Evolutionary conservation across 2,797 vertebrate species (phyloP).

Genomic region (Channa striata): DNA sequence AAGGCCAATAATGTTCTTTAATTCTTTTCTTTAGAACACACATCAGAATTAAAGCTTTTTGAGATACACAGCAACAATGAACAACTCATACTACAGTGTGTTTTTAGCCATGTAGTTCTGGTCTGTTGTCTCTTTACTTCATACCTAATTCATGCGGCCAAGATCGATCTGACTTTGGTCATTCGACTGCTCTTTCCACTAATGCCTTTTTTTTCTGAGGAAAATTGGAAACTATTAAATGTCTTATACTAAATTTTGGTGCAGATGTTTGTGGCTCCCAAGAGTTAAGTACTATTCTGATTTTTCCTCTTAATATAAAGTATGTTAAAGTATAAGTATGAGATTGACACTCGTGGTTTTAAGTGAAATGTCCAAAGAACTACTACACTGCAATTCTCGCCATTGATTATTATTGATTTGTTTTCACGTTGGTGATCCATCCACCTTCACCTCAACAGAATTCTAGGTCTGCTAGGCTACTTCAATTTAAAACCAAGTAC

Average conservation of each 20-base stretch:
- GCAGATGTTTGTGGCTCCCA: not conserved
- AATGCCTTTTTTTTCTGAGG: too few species aligned
- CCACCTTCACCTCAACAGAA: not conserved
- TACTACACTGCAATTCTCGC: not conserved
- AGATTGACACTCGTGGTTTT: not conserved
- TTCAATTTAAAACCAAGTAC: not conserved
- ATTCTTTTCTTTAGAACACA: slow-evolving; percentile 32
- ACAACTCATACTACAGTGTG: not conserved
- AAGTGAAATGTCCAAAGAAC: not conserved
- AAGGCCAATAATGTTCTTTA: slow-evolving; percentile 34
- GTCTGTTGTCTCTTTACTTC: too few species aligned
- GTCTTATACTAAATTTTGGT: not conserved
- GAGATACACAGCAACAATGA: slow-evolving; percentile 15
- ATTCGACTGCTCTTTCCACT: too few species aligned
- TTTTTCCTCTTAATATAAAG: not conserved
- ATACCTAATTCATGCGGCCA: not conserved
- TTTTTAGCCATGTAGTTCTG: not conserved
- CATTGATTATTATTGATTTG: too few species aligned
- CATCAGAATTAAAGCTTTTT: slow-evolving; percentile 12
- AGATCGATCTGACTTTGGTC: not conserved
- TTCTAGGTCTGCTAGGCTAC: not conserved
- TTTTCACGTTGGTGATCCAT: too few species aligned
- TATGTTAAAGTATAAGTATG: too few species aligned
- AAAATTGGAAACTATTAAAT: not conserved
- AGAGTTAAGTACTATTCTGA: not conserved